phyloP scores from a whole-genome alignment of 2,113 vertebrate species.

The Gobius niger region DNA sequence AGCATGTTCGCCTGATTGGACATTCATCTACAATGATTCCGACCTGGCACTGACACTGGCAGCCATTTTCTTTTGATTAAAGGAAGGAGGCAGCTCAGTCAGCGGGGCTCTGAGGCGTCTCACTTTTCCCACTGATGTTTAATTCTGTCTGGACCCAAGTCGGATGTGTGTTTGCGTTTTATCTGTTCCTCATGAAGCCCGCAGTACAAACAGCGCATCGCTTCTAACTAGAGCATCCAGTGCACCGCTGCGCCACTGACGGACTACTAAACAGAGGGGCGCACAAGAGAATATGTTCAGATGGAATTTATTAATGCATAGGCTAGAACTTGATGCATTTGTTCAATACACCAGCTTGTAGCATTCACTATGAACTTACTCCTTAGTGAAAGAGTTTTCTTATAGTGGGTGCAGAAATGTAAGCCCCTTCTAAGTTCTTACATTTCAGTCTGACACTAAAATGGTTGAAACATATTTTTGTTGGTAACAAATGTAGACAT shows the following conservation, averaged over 20 bases:
- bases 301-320: constrained; percentile 62
- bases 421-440: no score
- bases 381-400: not conserved
- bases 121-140: constrained; percentile 65
- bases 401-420: no score
- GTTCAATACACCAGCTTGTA: constrained; percentile 35
- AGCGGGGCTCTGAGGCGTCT: constrained; percentile 49
- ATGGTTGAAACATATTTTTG: no score
- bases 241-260: constrained; percentile 43
- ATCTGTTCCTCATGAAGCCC: constrained; percentile 65
- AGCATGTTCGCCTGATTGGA: constrained; percentile 62
- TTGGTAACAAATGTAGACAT: no score
- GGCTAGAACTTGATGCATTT: constrained; percentile 38
- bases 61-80: constrained; percentile 70
- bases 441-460: no score
- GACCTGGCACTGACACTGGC: constrained; percentile 47
- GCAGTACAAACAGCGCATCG: constrained; percentile 60
- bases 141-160: constrained; percentile 65
- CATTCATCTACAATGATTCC: constrained; percentile 65
- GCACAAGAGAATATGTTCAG: constrained; percentile 55
- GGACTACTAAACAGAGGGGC: constrained; percentile 50
- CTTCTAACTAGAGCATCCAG: constrained; percentile 60
- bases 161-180: constrained; percentile 62
- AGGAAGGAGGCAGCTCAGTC: constrained; percentile 56
- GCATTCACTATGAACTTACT: constrained; percentile 10